phyloP scores from a whole-genome alignment of 2,797 vertebrate species.

The Mus caroli region DNA sequence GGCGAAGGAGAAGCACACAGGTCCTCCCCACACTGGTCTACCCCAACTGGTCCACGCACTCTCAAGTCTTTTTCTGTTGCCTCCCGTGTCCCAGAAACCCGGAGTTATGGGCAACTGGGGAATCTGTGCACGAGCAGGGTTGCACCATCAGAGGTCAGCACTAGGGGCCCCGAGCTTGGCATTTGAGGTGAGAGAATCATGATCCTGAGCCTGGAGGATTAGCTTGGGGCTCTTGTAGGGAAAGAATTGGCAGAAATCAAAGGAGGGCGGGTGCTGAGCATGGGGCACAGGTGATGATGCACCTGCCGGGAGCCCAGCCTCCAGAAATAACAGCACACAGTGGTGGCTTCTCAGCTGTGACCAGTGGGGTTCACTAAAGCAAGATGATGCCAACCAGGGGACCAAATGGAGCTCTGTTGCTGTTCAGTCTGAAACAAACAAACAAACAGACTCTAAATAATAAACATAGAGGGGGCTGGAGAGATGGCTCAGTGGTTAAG shows the following conservation, averaged over 20 bases:
- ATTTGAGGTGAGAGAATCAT: too few species aligned
- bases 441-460: background rate
- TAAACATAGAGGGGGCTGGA: accelerated
- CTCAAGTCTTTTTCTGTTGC: background rate
- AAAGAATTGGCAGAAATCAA: accelerated
- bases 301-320: background rate
- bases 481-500: background rate
- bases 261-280: accelerated
- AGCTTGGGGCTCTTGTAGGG: accelerated
- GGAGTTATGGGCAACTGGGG: accelerated
- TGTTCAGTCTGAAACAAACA: background rate
- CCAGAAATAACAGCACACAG: background rate
- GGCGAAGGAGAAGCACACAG: accelerated
- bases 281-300: too few species aligned
- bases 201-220: background rate
- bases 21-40: background rate
- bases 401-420: background rate
- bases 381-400: background rate
- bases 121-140: accelerated
- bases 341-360: background rate
- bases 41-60: too few species aligned
- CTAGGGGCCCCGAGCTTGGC: accelerated
- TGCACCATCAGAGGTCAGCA: accelerated
- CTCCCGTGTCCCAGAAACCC: background rate
- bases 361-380: background rate